Evolutionary conservation across 1,140 invertebrate genomes (phyloP).

Genomic region (Paracyclopina nana): DNA sequence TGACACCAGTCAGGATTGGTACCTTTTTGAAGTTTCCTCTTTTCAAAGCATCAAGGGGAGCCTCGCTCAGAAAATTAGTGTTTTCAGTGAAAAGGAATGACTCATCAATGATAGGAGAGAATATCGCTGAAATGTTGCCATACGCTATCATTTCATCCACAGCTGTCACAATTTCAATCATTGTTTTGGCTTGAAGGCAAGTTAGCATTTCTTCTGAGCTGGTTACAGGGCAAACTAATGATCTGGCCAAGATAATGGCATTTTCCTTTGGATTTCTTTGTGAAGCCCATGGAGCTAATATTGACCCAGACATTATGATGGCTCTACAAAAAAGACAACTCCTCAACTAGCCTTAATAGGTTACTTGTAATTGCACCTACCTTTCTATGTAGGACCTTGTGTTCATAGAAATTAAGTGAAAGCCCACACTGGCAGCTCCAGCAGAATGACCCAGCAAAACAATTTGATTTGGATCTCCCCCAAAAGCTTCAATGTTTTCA

Average conservation of each 20-base stretch:
- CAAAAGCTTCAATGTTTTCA: not conserved
- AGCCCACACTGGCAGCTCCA: not conserved
- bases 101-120: not conserved
- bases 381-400: not conserved
- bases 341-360: no score
- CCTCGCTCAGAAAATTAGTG: no score
- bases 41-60: not conserved
- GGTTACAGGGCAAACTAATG: not conserved
- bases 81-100: not conserved
- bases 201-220: not conserved
- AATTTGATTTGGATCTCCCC: not conserved
- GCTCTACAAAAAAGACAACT: not conserved
- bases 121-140: not conserved
- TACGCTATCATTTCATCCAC: conserved; percentile 2
- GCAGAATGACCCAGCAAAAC: not conserved
- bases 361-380: not conserved
- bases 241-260: not conserved
- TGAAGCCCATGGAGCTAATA: not conserved
- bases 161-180: not conserved
- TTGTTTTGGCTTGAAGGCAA: not conserved
- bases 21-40: not conserved
- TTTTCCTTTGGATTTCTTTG: not conserved
- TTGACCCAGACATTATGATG: not conserved
- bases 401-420: not conserved
- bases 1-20: not conserved